These are phyloP conservation scores for Gymnocephalus cernua DNA, from an alignment of 2,113 vertebrate genomes.

Conservation along the genomic window DNA sequence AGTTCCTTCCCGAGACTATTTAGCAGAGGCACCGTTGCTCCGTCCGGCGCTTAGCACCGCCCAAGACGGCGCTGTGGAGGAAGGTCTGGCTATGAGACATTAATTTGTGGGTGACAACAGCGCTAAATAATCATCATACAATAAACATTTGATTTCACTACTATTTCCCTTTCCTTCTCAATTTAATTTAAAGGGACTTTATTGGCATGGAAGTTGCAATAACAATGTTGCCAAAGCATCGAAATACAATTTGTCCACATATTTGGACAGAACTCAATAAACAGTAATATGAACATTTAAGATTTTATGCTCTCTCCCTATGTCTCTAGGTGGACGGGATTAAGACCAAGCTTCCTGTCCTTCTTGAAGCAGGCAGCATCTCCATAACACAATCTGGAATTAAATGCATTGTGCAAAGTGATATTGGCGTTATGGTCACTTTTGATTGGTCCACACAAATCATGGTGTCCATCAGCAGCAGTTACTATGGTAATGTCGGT, in stretches of 20 bases:
- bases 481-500: slow-evolving; percentile 33
- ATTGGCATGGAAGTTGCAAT: no score
- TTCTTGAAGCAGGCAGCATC: slow-evolving; percentile 28
- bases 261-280: no score
- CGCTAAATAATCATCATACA: not conserved
- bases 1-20: no score
- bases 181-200: no score
- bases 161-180: not conserved
- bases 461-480: slow-evolving; percentile 47
- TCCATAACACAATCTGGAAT: slow-evolving; percentile 31
- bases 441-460: slow-evolving; percentile 41
- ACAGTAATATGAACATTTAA: no score
- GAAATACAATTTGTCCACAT: no score
- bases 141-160: not conserved
- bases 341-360: slow-evolving; percentile 6
- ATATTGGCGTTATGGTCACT: slow-evolving; percentile 23
- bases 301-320: not conserved
- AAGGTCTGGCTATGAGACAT: no score
- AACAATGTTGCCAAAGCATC: no score
- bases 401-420: slow-evolving; percentile 8
- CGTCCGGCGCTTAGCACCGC: no score
- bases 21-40: no score
- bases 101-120: not conserved
- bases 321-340: slow-evolving; percentile 33
- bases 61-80: no score